Evolutionary conservation across 2,113 vertebrate species (phyloP), one percentile per base, ranked within the genome.

Genomic region (Poeciliopsis retropinna): DNA sequence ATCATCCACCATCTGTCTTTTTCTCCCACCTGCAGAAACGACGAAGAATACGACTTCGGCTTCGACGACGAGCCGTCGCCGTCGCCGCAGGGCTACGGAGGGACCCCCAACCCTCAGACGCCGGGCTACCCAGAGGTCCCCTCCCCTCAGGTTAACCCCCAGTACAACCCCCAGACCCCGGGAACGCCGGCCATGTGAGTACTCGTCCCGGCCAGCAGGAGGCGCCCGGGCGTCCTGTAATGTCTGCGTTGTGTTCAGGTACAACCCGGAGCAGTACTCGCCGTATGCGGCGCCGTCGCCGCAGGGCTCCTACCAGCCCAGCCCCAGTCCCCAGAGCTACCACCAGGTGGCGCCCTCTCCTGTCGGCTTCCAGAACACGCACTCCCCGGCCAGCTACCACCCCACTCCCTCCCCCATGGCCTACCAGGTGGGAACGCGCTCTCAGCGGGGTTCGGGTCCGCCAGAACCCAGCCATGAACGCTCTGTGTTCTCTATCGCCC

Each of bases 131-230:
- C 97, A 0, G 97, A 99, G 70, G 97, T 96, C 13, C 96, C 97
- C 0, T 99, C 97, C 31, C 97, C 97, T 0, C 97, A 97, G 76
- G 97, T 98, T 91, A 98, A 96, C 91, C 96, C 97, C 0, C 97
- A 97, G 71, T 98, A 97, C 90, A 97, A 98, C 89, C 97, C 97
- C 0, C 97, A 98, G 94, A 98, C 97, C 0, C 97, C 97, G 0
- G 96, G 97, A 32, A 98, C 97, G 0, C 97, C 97, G 0, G 97
- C 97, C 27, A 98, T 98, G 97, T 98, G 87, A 97, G 97, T 93
- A 1, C 12, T 1, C 41, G 51, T n/a, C 7, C 51, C 8, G 39
- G 39, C 39, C 12, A 41, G 39, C 12, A 41, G 39, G 39, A 4
- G 14, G 14, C 39, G 13, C 39, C 14, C 0, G 3, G 39, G 13